Evolutionary conservation across 2,888 invertebrate genomes (phyloP).

Genomic region (Xylota sylvarum): DNA sequence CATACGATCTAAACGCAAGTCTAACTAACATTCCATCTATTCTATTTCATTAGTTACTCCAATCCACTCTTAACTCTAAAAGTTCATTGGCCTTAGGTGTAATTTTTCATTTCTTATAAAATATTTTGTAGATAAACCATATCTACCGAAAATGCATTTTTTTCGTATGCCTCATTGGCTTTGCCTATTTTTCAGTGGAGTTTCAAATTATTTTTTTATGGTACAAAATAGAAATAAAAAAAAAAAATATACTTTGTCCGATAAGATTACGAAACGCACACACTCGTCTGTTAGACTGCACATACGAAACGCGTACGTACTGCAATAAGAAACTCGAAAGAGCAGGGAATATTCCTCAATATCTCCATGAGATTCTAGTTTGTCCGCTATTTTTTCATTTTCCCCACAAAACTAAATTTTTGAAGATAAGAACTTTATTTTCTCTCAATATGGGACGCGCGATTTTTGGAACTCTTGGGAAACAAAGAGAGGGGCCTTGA

Average conservation of each 20-base stretch:
- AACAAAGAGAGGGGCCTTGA: constrained; percentile 7
- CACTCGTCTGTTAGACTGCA: constrained; percentile 14
- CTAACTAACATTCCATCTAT: too few species aligned
- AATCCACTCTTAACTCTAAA: not conserved
- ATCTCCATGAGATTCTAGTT: not conserved
- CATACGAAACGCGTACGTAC: not conserved
- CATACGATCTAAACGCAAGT: too few species aligned
- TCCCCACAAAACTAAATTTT: constrained; percentile 4
- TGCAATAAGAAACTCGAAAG: constrained; percentile 7
- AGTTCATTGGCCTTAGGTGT: constrained; percentile 38
- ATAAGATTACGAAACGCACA: constrained; percentile 50
- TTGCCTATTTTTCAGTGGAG: constrained; percentile 25
- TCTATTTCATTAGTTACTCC: too few species aligned
- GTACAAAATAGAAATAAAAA: constrained; percentile 6
- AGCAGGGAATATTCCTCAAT: not conserved
- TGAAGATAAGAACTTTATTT: constrained; percentile 28
- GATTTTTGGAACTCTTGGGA: constrained; percentile 34
- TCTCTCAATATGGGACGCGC: constrained; percentile 29
- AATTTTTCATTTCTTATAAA: not conserved
- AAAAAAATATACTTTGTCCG: constrained; percentile 26
- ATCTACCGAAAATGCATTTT: constrained; percentile 32
- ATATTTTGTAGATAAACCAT: constrained; percentile 47
- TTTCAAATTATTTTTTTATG: constrained; percentile 6
- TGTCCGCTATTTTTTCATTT: constrained; percentile 15
- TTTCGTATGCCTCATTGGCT: constrained; percentile 47